Percentiles rank a stretch among this genome's conserved stretches.
phyloP scores from a whole-genome alignment of 2,797 vertebrate species.

The Peromyscus attwateri region DNA sequence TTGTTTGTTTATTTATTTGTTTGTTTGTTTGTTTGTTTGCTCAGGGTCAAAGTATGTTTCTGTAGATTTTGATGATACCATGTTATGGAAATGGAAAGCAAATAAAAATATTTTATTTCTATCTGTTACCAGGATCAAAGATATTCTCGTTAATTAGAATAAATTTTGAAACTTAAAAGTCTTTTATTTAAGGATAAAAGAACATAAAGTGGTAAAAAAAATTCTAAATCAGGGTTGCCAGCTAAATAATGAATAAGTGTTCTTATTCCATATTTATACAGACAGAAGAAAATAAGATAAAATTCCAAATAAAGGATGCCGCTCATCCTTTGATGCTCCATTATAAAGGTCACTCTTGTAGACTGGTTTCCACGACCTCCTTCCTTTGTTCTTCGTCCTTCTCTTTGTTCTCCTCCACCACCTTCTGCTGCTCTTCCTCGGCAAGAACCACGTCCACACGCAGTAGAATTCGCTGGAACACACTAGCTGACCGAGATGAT shows the following conservation, averaged over 20 bases:
- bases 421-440: not conserved
- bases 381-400: too few relatives aligned
- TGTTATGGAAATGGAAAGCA: constrained; percentile 20
- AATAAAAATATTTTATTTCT: not conserved
- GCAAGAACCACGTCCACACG: not conserved
- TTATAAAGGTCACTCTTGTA: not conserved
- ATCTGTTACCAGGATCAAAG: constrained; percentile 11
- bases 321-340: not conserved
- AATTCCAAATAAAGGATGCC: not conserved
- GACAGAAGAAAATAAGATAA: not conserved
- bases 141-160: not conserved
- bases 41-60: not conserved
- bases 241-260: not conserved
- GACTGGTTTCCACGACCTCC: not conserved
- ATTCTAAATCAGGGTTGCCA: not conserved
- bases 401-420: too few relatives aligned
- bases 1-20: not conserved
- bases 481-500: not conserved
- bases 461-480: too few relatives aligned
- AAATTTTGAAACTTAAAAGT: constrained; percentile 15
- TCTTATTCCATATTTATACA: not conserved
- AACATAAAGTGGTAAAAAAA: not conserved
- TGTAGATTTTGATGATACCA: not conserved
- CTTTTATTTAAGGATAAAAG: not conserved
- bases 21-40: not conserved